Base-by-base conservation (phyloP, 2,888 invertebrate genomes). In the Microctonus hyperodae region DNA sequence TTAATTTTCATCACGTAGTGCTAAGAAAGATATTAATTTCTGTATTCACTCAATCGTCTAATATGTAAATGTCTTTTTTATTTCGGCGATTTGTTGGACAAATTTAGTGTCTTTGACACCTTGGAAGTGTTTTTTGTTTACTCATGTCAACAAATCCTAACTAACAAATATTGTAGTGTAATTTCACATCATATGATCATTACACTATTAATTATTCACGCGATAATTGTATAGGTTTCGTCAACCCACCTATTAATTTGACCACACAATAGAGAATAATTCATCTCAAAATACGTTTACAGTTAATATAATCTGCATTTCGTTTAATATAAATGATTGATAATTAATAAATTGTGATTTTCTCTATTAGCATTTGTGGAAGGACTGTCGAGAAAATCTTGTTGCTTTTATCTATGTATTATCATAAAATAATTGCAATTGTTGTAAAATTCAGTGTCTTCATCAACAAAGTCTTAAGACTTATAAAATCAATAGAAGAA, bases 51-150 rank as follows among this genome's bases (percentile, higher is more conserved):
- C 83, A 83, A 83, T 83, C 83, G 81, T 82, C 76, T 79, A 79
- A 81, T 79, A 79, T 80, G 79, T 79, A 76, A 77, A 78, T 78
- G 78, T n/a, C n/a, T n/a, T n/a, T n/a, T 76, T 73, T 72, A 75
- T 76, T 77, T 76, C 79, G 83, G 82, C 80, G 80, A 71, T 81
- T 82, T 82, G 75, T 77, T 83, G 83, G 82, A 82, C 83, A n/a
- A n/a, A n/a, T 81, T 81, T 78, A 79, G 79, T 78, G 80, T 81
- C 78, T 79, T 71, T 53, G 79, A 82, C 83, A 75, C 80, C 80
- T 78, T 78, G 81, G 78, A 82, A 80, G 79, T 79, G 76, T n/a
- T n/a, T n/a, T n/a, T n/a, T n/a, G n/a, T 75, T 67, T 69, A 60
- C 64, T 72, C 72, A 44, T 59, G 66, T 72, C 67, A 74, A 73